phyloP scores from a whole-genome alignment of 1,140 invertebrate species.

The Vanessa atalanta region DNA sequence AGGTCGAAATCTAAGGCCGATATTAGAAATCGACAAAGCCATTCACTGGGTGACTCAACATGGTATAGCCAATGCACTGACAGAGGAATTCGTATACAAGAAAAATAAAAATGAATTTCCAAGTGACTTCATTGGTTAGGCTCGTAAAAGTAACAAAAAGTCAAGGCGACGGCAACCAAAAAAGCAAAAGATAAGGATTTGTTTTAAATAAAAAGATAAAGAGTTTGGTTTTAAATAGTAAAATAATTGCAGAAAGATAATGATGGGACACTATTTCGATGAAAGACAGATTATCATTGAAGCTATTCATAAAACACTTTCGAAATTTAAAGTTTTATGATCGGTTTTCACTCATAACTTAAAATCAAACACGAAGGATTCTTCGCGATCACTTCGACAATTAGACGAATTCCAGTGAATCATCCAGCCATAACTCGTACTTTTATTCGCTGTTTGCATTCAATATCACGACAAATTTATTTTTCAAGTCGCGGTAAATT shows the following conservation, averaged over 20 bases:
- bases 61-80: constrained; percentile 30
- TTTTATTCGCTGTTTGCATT: constrained; percentile 71
- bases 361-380: constrained; percentile 66
- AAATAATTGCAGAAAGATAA: constrained; percentile 24
- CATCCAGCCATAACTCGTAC: constrained; percentile 67
- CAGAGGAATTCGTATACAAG: constrained; percentile 1
- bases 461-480: constrained; percentile 55
- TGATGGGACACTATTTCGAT: neutral
- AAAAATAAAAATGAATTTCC: constrained; percentile 20
- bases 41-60: constrained; percentile 48
- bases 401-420: constrained; percentile 73
- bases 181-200: constrained; percentile 23
- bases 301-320: too few species aligned
- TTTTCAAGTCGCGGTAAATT: constrained; percentile 44
- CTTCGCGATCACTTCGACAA: constrained; percentile 62
- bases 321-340: neutral
- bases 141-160: constrained; percentile 27
- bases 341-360: constrained; percentile 61
- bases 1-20: constrained; percentile 37
- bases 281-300: neutral
- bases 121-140: constrained; percentile 35
- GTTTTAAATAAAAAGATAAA: neutral
- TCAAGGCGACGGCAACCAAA: constrained; percentile 30
- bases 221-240: constrained; percentile 21
- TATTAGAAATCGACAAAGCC: constrained; percentile 45